Percentiles rank a stretch among this genome's conserved stretches.
These are phyloP conservation scores for Ashinkailepas kermadecensis DNA, from an alignment of 2,888 invertebrate genomes.

Conservation along the genomic window DNA sequence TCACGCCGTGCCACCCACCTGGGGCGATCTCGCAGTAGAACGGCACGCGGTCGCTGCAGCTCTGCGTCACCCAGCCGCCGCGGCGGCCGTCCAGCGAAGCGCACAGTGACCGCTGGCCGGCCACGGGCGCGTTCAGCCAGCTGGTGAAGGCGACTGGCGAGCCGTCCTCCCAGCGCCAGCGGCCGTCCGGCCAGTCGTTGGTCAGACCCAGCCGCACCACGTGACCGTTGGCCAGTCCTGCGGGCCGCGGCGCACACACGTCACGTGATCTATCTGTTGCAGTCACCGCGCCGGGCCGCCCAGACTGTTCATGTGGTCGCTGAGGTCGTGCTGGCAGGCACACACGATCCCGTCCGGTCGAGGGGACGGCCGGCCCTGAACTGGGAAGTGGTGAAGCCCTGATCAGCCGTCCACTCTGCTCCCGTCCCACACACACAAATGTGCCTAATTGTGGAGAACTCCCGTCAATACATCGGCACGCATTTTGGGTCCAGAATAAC, in stretches of 20 bases:
- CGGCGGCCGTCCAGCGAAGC: background rate
- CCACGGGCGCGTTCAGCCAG: conserved; percentile 19
- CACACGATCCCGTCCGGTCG: background rate
- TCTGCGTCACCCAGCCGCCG: background rate
- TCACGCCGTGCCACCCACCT: background rate
- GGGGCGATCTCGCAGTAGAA: background rate
- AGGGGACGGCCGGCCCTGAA: background rate
- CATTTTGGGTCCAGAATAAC: too few relatives aligned
- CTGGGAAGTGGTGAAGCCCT: too few relatives aligned
- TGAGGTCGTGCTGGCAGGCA: background rate
- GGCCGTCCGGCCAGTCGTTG: background rate
- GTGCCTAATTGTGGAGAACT: too few relatives aligned
- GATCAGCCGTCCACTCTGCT: too few relatives aligned
- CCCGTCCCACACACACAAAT: too few relatives aligned
- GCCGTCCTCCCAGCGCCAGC: conserved; percentile 26
- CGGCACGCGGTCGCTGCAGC: background rate
- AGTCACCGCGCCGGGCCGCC: too few relatives aligned
- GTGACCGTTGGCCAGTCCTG: conserved; percentile 18
- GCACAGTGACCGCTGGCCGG: background rate
- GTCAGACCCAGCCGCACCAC: conserved; percentile 22
- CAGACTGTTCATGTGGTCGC: too few relatives aligned
- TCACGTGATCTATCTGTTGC: too few relatives aligned
- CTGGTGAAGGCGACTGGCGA: conserved; percentile 22
- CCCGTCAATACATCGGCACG: too few relatives aligned
- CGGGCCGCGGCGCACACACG: background rate